Percentiles rank a stretch among this genome's conserved stretches.
These are phyloP conservation scores for Mormyrus proboscirostris DNA, from an alignment of 2,797 vertebrate species.

Conservation along the genomic window DNA sequence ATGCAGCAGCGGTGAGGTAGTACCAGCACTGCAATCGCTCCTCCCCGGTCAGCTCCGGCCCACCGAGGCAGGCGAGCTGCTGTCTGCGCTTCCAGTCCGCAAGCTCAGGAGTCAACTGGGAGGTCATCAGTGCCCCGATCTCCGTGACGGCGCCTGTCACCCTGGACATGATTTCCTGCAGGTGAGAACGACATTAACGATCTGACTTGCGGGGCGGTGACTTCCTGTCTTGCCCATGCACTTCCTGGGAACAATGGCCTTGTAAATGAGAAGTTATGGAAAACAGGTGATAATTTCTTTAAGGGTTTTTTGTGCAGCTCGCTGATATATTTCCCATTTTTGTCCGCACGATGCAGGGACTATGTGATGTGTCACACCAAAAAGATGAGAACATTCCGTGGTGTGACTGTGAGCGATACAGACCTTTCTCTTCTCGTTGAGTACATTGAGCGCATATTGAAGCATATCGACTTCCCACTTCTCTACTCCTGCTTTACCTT, in stretches of 20 bases:
- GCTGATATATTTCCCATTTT: not conserved
- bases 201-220: not conserved
- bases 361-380: not conserved
- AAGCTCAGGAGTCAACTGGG: slow-evolving; percentile 78
- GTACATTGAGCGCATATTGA: slow-evolving; percentile 88
- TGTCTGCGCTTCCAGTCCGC: slow-evolving; percentile 88
- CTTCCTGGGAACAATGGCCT: not conserved
- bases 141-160: slow-evolving; percentile 81
- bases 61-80: slow-evolving; percentile 86
- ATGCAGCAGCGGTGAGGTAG: slow-evolving; percentile 2
- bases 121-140: slow-evolving; percentile 73
- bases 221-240: not conserved
- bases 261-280: not conserved
- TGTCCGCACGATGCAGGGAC: not conserved
- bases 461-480: slow-evolving; percentile 83
- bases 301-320: not conserved
- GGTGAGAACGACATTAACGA: not conserved
- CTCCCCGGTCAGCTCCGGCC: slow-evolving; percentile 78
- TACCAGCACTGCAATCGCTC: slow-evolving; percentile 96
- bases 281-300: not conserved
- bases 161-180: slow-evolving; percentile 82
- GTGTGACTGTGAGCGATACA: slow-evolving; percentile 26
- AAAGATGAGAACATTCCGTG: not conserved
- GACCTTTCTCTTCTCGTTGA: slow-evolving; percentile 93
- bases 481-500: slow-evolving; percentile 72